These are phyloP conservation scores for Silurus aristotelis DNA, from an alignment of 2,797 vertebrate species.

Conservation along the genomic window DNA sequence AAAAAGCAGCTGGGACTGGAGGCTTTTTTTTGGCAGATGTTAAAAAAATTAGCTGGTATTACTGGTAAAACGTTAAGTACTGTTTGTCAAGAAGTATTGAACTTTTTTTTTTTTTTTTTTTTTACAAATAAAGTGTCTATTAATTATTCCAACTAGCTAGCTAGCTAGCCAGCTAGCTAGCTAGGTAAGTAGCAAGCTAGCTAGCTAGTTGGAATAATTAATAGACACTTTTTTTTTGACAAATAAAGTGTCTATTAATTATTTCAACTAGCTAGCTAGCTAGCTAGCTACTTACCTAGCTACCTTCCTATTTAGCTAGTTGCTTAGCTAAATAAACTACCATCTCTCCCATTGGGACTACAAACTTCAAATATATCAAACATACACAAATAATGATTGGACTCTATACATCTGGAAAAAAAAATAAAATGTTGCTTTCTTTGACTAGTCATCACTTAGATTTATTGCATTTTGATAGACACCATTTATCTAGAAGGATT, in stretches of 20 bases:
- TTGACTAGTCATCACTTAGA: too few relatives aligned
- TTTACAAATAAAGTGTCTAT: neutral
- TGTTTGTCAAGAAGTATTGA: too few relatives aligned
- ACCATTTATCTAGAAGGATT: too few relatives aligned
- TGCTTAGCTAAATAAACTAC: neutral
- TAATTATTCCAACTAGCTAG: neutral
- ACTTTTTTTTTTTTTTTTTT: too few relatives aligned
- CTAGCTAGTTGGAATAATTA: too few relatives aligned
- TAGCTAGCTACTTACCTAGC: neutral
- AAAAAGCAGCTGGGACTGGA: constrained; percentile 53
- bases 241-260: neutral
- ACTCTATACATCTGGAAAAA: too few relatives aligned
- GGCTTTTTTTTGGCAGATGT: neutral
- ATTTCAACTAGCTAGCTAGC: neutral
- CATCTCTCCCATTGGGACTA: neutral
- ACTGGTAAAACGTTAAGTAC: neutral
- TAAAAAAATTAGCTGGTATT: neutral
- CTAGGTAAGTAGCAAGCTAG: too few relatives aligned
- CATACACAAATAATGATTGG: neutral
- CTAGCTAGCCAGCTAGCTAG: too few relatives aligned
- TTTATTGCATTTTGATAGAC: too few relatives aligned
- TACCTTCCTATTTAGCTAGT: neutral
- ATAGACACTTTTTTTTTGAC: too few relatives aligned
- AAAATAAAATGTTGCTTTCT: too few relatives aligned
- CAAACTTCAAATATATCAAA: neutral